Evolutionary conservation across 2,113 vertebrate species (phyloP), one percentile per base, ranked within the genome.

Genomic region (Himantopus leucocephalus): DNA sequence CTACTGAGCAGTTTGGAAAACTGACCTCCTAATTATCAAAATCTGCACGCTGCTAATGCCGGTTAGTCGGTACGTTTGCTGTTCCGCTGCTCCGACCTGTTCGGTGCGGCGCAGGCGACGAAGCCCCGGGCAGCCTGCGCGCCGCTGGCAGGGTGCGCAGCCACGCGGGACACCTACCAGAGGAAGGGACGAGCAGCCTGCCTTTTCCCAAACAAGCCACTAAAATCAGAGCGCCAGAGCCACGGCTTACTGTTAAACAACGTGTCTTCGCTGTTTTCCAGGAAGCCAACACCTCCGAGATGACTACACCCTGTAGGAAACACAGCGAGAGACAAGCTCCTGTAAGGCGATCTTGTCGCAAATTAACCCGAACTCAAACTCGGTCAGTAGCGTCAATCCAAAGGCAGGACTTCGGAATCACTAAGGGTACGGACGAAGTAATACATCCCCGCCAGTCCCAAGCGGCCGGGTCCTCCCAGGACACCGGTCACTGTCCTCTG

Each of bases 391-490:
- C 56, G 32, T 9, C 73, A 11, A 14, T 0, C 3, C 35, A 67
- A 72, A 72, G 62, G 14, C 41, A 62, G 30, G 47, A 16, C 6
- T 77, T 11, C 29, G 7, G 5, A 24, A 3, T 3, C 35, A 22
- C 1, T 5, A 1, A 1, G 32, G 29, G 24, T 4, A 17, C 90
- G 21, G 59, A 8, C 18, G 5, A 2, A 4, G 52, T 1, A 17
- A 23, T 0, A 10, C 35, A 4, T 27, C 59, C 35, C 60, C n/a
- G 30, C 37, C 50, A 1, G 14, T 16, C 7, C 58, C 59, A 7
- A 9, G 29, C 0, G 37, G 30, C 30, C n/a, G 48, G 5, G 26
- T 35, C 34, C 63, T 81, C 34, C 41, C 26, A 8, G 32, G 39
- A 55, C 53, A 24, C 56, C 23, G 0, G 19, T 16, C 35, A 10